Base-by-base conservation (phyloP, 2,113 vertebrate genomes). In the Istiophorus platypterus region DNA sequence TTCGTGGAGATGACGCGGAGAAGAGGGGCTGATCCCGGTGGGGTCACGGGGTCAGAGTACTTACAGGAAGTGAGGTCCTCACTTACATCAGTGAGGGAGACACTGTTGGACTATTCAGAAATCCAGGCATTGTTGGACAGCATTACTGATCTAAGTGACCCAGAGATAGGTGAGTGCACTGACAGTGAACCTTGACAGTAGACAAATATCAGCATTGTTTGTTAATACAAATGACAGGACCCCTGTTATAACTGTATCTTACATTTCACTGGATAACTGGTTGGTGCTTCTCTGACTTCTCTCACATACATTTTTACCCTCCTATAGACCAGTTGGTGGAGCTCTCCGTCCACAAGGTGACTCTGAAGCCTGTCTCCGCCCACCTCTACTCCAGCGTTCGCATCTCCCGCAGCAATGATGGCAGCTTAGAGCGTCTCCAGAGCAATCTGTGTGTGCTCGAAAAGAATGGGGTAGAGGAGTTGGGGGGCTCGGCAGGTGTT, bases 21-120 rank as follows among this genome's bases (percentile, higher is more conserved):
- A 77, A 82, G 51, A 47, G 54, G 81, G 2, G 24, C 66, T 0
- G 84, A 76, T 70, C 76, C 58, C 26, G 83, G 0, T 7, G 80
- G 83, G 41, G 34, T 78, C 27, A 92, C 71, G 0, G 94, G 89
- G 75, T 93, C 93, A 0, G 96, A 97, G 78, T 92, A 96, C 88
- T 89, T 98, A n/a, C 97, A 97, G 93, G 95, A 96, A 29, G 92
- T 97, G 72, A 96, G 96, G 37, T 87, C 94, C 42, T 92, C 94
- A 4, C 95, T 98, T 9, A 95, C 93, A 0, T 94, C 89, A 27
- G 92, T 98, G 41, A 95, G 93, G 78, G 94, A 95, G 27, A 93
- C 90, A 1, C 89, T 98, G 76, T 61, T 94, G 9, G 95, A 96
- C 45, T 91, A 89, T 76, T 78, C 90, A 0, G 94, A 96, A 10